phyloP scores from a whole-genome alignment of 2,113 vertebrate species.

The Syrrhaptes paradoxus region DNA sequence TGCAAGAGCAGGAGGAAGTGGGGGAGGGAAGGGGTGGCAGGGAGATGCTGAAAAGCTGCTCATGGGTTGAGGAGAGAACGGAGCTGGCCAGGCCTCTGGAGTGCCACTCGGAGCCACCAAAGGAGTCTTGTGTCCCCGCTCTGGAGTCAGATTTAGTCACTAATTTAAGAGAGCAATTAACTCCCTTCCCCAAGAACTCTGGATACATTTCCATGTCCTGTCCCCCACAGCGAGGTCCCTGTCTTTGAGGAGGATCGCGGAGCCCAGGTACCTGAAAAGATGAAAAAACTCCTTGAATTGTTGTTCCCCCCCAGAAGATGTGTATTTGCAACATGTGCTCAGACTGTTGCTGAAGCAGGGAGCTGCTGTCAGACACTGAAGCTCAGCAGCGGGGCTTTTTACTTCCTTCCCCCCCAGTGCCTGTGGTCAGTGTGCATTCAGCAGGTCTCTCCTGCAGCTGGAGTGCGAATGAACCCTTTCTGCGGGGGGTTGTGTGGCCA shows the following conservation, averaged over 20 bases:
- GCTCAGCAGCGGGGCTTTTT: neutral
- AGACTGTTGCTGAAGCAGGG: neutral
- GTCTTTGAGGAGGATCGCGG: neutral
- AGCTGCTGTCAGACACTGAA: neutral
- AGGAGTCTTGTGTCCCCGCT: neutral
- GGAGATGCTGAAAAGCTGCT: neutral
- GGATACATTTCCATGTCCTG: neutral
- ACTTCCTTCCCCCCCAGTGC: neutral
- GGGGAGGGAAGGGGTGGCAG: neutral
- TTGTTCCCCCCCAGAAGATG: neutral
- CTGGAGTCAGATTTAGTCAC: neutral
- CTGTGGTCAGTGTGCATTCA: neutral
- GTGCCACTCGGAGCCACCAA: neutral
- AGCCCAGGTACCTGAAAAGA: neutral
- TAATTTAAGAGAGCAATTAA: neutral
- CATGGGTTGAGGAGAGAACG: rapidly evolving
- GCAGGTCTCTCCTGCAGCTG: neutral
- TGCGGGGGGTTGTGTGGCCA: neutral
- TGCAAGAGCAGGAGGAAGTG: neutral
- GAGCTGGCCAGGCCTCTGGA: neutral
- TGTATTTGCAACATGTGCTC: neutral
- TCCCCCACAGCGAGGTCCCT: neutral
- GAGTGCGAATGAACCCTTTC: rapidly evolving
- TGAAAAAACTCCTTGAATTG: neutral
- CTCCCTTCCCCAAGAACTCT: neutral